Percentiles rank a stretch among this genome's conserved stretches.
phyloP scores from a whole-genome alignment of 2,888 invertebrate species.

The Drosophila vallismaia region DNA sequence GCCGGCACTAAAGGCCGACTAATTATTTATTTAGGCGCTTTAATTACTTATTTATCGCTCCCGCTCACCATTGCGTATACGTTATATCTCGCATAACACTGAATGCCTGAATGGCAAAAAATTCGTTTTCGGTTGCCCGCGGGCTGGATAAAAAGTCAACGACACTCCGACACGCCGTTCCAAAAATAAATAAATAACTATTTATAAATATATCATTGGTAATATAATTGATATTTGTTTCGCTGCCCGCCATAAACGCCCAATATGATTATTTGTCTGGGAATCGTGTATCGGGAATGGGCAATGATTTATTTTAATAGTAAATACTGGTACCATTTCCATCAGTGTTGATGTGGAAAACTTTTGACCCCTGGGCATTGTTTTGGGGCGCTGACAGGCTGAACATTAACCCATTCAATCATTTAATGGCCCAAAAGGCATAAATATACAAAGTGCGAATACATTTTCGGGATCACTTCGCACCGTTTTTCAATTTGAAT shows the following conservation, averaged over 20 bases:
- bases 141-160: constrained; percentile 55
- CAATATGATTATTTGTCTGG: background rate
- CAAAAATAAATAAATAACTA: constrained; percentile 48
- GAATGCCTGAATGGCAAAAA: constrained; percentile 4
- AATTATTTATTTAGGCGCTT: constrained; percentile 72
- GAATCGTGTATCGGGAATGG: background rate
- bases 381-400: constrained; percentile 27
- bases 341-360: constrained; percentile 28
- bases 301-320: constrained; percentile 24
- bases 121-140: constrained; percentile 14
- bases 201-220: constrained; percentile 27
- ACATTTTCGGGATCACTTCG: constrained; percentile 11
- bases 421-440: constrained; percentile 37
- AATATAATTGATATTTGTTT: constrained; percentile 26
- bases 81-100: constrained; percentile 46
- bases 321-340: background rate
- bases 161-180: constrained; percentile 46
- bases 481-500: background rate
- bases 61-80: constrained; percentile 57
- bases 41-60: constrained; percentile 70
- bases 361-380: constrained; percentile 12
- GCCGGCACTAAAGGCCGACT: constrained; percentile 43
- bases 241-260: constrained; percentile 6
- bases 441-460: constrained; percentile 37
- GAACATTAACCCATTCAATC: constrained; percentile 37